These are phyloP conservation scores for Drosophila melanica DNA, from an alignment of 1,140 invertebrate species.

Conservation along the genomic window DNA sequence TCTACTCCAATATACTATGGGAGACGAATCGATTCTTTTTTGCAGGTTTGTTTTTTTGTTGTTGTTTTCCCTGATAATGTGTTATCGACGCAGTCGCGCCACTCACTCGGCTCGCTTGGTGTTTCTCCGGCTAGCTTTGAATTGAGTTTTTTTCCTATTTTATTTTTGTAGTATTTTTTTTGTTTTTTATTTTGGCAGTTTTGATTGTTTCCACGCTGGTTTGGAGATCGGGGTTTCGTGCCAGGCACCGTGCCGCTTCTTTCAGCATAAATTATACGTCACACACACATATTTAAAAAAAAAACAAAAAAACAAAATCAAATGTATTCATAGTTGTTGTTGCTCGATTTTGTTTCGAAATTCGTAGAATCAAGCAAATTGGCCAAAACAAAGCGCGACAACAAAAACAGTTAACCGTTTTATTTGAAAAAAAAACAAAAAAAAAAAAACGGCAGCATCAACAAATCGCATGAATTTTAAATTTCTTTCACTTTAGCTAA, in stretches of 20 bases:
- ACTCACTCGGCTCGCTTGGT: conserved; percentile 41
- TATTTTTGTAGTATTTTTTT: conserved; percentile 18
- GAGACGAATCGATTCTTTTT: conserved; percentile 13
- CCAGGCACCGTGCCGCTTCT: conserved; percentile 73
- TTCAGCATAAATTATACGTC: conserved; percentile 76
- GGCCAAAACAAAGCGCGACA: conserved; percentile 39
- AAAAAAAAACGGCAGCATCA: conserved; percentile 56
- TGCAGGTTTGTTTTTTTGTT: conserved; percentile 22
- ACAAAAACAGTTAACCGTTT: conserved; percentile 39
- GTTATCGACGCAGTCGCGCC: conserved; percentile 42
- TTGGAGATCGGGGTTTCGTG: conserved; percentile 63
- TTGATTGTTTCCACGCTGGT: conserved; percentile 71
- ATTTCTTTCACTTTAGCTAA: conserved; percentile 61
- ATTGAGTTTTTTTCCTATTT: conserved; percentile 47
- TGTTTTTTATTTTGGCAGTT: conserved; percentile 38
- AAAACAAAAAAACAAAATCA: conserved; percentile 54
- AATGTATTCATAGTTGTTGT: conserved; percentile 54
- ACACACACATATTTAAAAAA: conserved; percentile 66
- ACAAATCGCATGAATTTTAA: conserved; percentile 37
- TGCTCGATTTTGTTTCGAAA: conserved; percentile 30
- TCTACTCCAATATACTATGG: conserved; percentile 36
- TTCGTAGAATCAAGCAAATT: conserved; percentile 71
- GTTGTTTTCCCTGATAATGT: conserved; percentile 34
- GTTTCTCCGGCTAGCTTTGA: conserved; percentile 62
- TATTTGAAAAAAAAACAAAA: too few relatives aligned